Evolutionary conservation across 2,113 vertebrate genomes (phyloP).

Genomic region (Laterallus jamaicensis): DNA sequence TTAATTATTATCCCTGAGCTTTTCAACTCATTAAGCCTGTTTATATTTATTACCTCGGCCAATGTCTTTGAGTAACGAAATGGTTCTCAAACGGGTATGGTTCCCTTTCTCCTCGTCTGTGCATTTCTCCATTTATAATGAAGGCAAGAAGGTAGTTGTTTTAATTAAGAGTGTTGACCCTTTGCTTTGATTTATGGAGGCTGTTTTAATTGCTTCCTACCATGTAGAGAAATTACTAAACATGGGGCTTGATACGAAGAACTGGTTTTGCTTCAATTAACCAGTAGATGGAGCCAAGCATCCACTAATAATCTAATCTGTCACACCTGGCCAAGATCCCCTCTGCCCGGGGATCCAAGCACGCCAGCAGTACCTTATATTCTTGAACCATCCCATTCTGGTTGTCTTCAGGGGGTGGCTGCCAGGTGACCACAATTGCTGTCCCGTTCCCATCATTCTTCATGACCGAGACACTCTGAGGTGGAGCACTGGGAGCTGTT

Average conservation of each 20-base stretch:
- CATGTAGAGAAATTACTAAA: background rate
- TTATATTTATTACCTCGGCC: background rate
- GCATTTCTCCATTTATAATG: background rate
- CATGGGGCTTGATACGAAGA: rapidly evolving
- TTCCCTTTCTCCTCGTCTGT: background rate
- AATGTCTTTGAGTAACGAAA: background rate
- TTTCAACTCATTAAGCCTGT: slow-evolving; percentile 32
- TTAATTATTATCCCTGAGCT: slow-evolving; percentile 42
- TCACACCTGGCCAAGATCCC: background rate
- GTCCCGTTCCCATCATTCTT: slow-evolving; percentile 95
- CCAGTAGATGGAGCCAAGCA: slow-evolving; percentile 91
- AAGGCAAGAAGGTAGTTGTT: background rate
- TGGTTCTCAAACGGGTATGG: background rate
- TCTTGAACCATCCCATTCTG: slow-evolving; percentile 96
- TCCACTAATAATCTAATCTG: slow-evolving; percentile 56
- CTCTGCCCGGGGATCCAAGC: background rate
- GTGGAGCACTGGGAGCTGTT: slow-evolving; percentile 93
- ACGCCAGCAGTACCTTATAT: slow-evolving; percentile 86
- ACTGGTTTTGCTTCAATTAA: background rate
- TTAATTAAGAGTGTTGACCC: background rate
- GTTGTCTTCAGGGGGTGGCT: slow-evolving; percentile 92
- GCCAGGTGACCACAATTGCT: slow-evolving; percentile 92
- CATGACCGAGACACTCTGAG: slow-evolving; percentile 88
- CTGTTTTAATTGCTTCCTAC: slow-evolving; percentile 24
- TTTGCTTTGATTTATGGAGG: slow-evolving; percentile 22